A percentile compares a stretch with the other conserved stretches of the same genome.
Evolutionary conservation across 2,888 invertebrate genomes (phyloP).

Genomic region (Pollenia griseotomentosa): DNA sequence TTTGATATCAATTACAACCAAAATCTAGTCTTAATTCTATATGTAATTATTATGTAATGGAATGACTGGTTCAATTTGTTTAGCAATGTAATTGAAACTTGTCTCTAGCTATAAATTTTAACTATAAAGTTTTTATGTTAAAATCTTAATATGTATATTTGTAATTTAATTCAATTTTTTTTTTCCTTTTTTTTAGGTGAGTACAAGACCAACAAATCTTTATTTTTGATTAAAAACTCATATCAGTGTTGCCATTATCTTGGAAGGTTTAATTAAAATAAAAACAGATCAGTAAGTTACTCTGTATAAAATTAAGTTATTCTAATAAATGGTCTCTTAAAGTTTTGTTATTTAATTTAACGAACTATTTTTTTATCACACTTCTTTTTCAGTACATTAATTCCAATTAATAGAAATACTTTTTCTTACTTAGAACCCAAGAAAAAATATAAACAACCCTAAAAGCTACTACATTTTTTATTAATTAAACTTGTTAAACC

Average conservation of each 20-base stretch:
- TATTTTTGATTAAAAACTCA: neutral
- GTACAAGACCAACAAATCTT: conserved; percentile 7
- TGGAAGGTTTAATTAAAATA: too few species aligned
- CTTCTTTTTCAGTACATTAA: too few species aligned
- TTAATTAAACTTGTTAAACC: neutral
- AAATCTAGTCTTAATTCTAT: too few species aligned
- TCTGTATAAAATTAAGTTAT: too few species aligned
- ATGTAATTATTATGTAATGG: too few species aligned
- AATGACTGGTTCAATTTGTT: too few species aligned
- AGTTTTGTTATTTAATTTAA: too few species aligned
- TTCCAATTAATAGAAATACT: neutral
- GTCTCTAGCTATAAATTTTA: too few species aligned
- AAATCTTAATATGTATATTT: neutral
- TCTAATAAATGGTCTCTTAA: neutral
- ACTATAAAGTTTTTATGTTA: conserved; percentile 1
- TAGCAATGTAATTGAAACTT: too few species aligned
- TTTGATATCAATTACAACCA: too few species aligned
- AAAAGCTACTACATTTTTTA: neutral
- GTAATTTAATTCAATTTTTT: neutral
- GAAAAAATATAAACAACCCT: neutral
- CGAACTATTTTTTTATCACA: too few species aligned
- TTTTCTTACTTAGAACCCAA: neutral
- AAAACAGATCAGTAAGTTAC: too few species aligned
- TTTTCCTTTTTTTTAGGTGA: conserved; percentile 41
- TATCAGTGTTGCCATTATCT: neutral